These are phyloP conservation scores for Chaetophractus vellerosus DNA, from an alignment of 2,797 vertebrate genomes.

Conservation along the genomic window DNA sequence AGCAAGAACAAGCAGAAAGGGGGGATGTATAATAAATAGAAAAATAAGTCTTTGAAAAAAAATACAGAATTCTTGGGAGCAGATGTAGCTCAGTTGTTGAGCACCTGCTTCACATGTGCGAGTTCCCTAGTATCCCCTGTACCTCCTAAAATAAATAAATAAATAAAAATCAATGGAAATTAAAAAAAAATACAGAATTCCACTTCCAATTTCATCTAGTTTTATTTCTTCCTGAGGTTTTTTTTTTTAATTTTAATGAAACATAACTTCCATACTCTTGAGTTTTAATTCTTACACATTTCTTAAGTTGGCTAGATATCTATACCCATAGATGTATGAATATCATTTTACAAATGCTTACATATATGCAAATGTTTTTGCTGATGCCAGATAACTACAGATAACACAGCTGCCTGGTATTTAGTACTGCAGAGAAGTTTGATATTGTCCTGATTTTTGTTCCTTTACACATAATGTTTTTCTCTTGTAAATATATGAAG, in stretches of 20 bases:
- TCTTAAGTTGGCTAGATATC: not conserved
- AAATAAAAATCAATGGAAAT: too few relatives aligned
- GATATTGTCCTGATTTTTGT: not conserved
- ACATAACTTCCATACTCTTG: not conserved
- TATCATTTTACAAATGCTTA: not conserved
- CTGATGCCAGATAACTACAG: not conserved
- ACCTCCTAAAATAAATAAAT: too few relatives aligned
- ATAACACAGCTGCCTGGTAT: not conserved
- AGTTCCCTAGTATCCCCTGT: too few relatives aligned
- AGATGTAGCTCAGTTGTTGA: too few relatives aligned
- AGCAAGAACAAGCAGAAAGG: too few relatives aligned
- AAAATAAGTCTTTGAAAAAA: too few relatives aligned
- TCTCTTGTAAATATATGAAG: slow-evolving; percentile 39
- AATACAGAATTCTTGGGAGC: too few relatives aligned
- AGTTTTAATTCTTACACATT: slow-evolving; percentile 45
- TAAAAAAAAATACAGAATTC: not conserved
- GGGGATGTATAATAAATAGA: too few relatives aligned
- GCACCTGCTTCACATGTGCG: too few relatives aligned
- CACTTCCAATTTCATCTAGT: slow-evolving; percentile 7
- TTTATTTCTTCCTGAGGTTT: not conserved
- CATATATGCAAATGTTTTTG: not conserved
- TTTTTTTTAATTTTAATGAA: not conserved
- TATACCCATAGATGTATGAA: not conserved
- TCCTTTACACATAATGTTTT: not conserved
- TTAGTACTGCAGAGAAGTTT: not conserved